A percentile compares a stretch with the other conserved stretches of the same genome.
Conservation (phyloP, 2,113 vertebrate species). For the Leucosticte australis region DNA sequence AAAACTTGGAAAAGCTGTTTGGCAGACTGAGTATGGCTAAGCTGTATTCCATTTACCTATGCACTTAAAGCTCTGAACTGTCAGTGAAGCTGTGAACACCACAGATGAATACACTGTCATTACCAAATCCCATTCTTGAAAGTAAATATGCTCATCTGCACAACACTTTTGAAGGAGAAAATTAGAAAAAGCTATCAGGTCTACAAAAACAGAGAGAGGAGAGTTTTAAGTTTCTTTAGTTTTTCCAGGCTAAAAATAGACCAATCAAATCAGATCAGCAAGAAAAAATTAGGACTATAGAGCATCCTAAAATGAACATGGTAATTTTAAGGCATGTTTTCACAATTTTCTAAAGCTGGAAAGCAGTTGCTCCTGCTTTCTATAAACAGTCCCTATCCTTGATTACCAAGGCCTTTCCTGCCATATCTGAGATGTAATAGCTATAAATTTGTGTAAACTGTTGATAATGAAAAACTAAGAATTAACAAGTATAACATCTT, state of each 20-base stretch:
- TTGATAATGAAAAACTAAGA: neutral
- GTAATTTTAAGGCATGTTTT: neutral
- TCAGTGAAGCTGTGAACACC: neutral
- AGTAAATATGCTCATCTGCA: neutral
- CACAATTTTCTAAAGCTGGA: neutral
- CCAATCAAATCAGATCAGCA: neutral
- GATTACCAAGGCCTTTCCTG: neutral
- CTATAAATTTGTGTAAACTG: neutral
- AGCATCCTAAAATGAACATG: neutral
- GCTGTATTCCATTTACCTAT: neutral
- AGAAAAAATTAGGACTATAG: neutral
- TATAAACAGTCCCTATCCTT: neutral
- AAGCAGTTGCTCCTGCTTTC: neutral
- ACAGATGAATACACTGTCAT: neutral
- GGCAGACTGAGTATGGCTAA: neutral
- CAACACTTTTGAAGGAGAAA: neutral
- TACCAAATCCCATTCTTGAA: neutral
- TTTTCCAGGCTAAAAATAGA: neutral
- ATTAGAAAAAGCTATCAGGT: neutral
- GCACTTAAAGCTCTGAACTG: neutral
- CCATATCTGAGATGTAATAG: neutral
- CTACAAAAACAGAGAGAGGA: neutral
- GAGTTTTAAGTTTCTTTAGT: neutral
- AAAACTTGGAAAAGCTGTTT: neutral
- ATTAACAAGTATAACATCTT: neutral